Percentiles rank a stretch among this genome's conserved stretches.
Conservation (phyloP, 2,888 invertebrate genomes). For the Cheilosia impressa region DNA sequence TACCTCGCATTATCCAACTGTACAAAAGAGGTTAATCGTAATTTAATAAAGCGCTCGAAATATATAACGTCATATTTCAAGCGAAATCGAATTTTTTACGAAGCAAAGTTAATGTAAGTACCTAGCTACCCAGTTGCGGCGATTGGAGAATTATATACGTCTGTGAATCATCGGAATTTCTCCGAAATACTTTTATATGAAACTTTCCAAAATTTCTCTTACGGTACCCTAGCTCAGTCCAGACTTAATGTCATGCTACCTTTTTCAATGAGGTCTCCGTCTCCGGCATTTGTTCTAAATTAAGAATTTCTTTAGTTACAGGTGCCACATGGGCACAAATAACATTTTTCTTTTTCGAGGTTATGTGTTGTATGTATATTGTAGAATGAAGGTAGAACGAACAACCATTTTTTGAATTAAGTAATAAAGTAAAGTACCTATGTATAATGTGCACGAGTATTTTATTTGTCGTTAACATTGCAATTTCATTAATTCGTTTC, state of each 20-base stretch:
- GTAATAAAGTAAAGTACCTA: no score
- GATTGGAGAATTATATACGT: background rate
- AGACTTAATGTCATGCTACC: background rate
- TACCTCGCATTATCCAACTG: background rate
- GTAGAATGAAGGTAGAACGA: background rate
- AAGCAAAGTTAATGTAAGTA: slow-evolving; percentile 61
- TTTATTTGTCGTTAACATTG: no score
- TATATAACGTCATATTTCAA: background rate
- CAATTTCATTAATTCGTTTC: no score
- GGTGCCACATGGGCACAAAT: slow-evolving; percentile 40
- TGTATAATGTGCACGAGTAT: no score
- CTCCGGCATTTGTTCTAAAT: background rate
- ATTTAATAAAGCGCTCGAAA: slow-evolving; percentile 38
- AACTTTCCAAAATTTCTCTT: slow-evolving; percentile 60
- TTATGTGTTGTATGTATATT: slow-evolving; percentile 13
- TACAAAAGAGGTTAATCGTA: slow-evolving; percentile 37
- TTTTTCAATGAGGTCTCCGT: background rate
- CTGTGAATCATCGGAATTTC: slow-evolving; percentile 47
- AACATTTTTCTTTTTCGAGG: slow-evolving; percentile 35
- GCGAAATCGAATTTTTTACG: slow-evolving; percentile 42
- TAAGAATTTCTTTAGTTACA: background rate
- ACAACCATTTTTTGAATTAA: no score
- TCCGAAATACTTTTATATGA: slow-evolving; percentile 4
- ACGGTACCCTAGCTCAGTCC: background rate
- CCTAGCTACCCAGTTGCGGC: background rate